Evolutionary conservation across 2,888 invertebrate genomes (phyloP).

Genomic region (Diloba caeruleocephala): DNA sequence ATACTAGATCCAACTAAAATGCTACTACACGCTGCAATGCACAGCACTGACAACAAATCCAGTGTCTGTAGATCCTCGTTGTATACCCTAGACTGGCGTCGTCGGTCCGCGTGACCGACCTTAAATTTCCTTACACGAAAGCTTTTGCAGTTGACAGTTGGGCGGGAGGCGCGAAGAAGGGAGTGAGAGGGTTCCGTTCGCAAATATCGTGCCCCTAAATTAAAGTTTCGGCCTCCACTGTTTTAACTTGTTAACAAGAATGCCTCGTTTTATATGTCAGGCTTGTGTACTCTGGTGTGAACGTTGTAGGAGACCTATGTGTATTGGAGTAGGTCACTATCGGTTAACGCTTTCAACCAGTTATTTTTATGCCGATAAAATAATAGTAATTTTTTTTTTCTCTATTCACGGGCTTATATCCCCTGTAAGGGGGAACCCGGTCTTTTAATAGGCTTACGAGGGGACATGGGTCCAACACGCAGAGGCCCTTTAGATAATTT

Average conservation of each 20-base stretch:
- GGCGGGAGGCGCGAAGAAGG: conserved; percentile 54
- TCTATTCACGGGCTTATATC: too few species aligned
- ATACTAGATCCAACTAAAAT: neutral
- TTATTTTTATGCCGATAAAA: neutral
- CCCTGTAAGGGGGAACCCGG: too few species aligned
- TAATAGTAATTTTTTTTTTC: too few species aligned
- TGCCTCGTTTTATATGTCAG: conserved; percentile 36
- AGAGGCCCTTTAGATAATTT: too few species aligned
- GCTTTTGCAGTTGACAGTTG: conserved; percentile 82
- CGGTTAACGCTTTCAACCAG: neutral
- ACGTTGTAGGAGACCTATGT: conserved; percentile 1
- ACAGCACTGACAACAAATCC: conserved; percentile 31
- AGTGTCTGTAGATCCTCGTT: conserved; percentile 43
- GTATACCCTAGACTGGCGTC: conserved; percentile 58
- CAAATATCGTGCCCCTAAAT: conserved; percentile 78
- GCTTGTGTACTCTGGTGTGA: conserved; percentile 19
- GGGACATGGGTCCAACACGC: too few species aligned
- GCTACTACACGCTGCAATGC: neutral
- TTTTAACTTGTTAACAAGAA: conserved; percentile 74
- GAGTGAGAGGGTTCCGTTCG: conserved; percentile 62
- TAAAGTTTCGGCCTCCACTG: conserved; percentile 73
- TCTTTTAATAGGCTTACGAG: too few species aligned
- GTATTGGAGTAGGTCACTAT: conserved; percentile 14
- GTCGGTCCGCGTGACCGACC: conserved; percentile 71
- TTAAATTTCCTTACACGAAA: conserved; percentile 81